Evolutionary conservation across 2,888 invertebrate species (phyloP).

Genomic region (Melanostoma mellinum): DNA sequence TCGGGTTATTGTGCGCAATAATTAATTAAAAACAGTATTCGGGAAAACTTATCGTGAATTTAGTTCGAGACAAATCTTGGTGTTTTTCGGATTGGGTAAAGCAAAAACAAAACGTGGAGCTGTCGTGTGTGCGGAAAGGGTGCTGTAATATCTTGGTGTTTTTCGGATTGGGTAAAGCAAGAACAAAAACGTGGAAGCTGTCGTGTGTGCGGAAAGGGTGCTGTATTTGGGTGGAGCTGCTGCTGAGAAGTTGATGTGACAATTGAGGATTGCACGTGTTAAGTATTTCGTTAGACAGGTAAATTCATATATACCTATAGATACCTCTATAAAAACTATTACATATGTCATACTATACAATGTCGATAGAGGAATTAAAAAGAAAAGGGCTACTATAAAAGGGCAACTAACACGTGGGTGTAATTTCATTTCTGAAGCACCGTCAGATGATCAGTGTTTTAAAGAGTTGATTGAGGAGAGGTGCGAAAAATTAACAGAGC

Average conservation of each 20-base stretch:
- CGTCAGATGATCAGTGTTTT: not conserved
- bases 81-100: not conserved
- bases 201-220: not conserved
- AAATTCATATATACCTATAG: slow-evolving; percentile 3
- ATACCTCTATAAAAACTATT: not conserved
- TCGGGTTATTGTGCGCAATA: too few relatives aligned
- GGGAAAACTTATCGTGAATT: slow-evolving; percentile 14
- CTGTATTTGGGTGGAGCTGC: not conserved
- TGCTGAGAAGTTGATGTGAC: not conserved
- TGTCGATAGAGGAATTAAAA: slow-evolving; percentile 24
- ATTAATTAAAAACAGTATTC: not conserved
- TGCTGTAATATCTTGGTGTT: not conserved
- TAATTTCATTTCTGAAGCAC: slow-evolving; percentile 5
- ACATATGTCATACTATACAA: not conserved
- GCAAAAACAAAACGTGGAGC: not conserved
- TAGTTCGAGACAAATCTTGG: slow-evolving; percentile 5
- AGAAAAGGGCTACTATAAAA: slow-evolving; percentile 12
- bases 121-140: not conserved
- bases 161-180: not conserved
- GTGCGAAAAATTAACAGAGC: slow-evolving; percentile 1
- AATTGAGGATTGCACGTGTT: not conserved
- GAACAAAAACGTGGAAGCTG: not conserved
- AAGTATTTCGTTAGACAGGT: slow-evolving; percentile 4
- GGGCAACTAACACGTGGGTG: slow-evolving; percentile 16
- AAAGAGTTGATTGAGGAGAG: slow-evolving; percentile 16